Evolutionary conservation across 2,888 invertebrate genomes (phyloP).

Genomic region (Arenicola marina): DNA sequence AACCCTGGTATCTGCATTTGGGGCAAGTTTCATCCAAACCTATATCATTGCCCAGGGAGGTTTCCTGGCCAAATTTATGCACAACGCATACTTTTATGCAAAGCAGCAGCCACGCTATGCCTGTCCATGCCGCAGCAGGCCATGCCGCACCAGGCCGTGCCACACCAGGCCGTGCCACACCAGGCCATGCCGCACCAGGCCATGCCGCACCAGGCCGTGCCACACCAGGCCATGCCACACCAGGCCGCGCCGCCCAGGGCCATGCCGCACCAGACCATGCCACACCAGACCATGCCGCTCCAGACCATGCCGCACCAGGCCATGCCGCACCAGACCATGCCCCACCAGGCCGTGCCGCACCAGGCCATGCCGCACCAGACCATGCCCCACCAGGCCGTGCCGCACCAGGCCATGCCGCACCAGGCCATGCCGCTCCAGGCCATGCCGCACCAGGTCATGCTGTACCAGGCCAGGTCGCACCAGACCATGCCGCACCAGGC

Average conservation of each 20-base stretch:
- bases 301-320: not conserved
- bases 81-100: too few species aligned
- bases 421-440: not conserved
- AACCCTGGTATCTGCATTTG: too few species aligned
- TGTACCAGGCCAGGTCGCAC: not conserved
- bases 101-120: too few species aligned
- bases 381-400: not conserved
- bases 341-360: not conserved
- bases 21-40: too few species aligned
- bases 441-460: not conserved
- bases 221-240: too few species aligned
- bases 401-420: not conserved
- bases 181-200: too few species aligned
- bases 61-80: too few species aligned
- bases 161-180: too few species aligned
- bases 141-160: too few species aligned
- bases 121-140: too few species aligned
- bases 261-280: not conserved
- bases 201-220: too few species aligned
- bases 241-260: not conserved
- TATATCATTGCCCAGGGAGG: too few species aligned
- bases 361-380: not conserved
- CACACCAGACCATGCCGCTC: not conserved
- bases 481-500: not conserved
- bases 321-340: not conserved